These are phyloP conservation scores for Myopa testacea DNA, from an alignment of 2,888 invertebrate species.

Conservation along the genomic window DNA sequence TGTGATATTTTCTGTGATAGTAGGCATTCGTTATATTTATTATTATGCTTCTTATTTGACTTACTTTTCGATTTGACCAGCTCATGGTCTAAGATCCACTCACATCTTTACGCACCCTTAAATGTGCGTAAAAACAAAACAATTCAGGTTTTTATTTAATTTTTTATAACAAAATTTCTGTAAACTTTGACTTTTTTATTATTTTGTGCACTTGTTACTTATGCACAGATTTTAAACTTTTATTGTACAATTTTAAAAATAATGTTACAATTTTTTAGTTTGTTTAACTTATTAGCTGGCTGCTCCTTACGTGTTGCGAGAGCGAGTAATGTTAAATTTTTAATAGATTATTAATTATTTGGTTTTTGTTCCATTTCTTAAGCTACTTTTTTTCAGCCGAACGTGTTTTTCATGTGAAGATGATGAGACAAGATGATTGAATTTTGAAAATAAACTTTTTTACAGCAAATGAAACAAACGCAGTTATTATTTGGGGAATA, in stretches of 20 bases:
- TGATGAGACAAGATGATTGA: constrained; percentile 27
- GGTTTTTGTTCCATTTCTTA: constrained; percentile 4
- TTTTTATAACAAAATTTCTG: background rate
- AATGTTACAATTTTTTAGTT: constrained; percentile 3
- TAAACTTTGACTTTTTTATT: background rate
- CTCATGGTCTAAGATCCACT: background rate
- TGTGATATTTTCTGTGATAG: constrained; percentile 49
- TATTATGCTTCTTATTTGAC: constrained; percentile 23
- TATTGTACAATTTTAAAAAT: background rate
- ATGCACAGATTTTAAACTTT: background rate
- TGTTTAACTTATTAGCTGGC: constrained; percentile 4
- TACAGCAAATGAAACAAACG: constrained; percentile 38
- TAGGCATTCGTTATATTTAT: constrained; percentile 32
- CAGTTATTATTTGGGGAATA: constrained; percentile 13
- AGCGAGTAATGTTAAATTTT: background rate
- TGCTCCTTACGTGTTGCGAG: background rate
- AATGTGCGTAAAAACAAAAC: background rate
- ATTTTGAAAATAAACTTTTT: constrained; percentile 42
- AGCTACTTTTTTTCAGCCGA: constrained; percentile 30
- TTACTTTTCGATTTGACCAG: background rate
- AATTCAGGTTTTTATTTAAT: background rate
- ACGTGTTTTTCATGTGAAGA: constrained; percentile 40
- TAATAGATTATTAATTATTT: background rate
- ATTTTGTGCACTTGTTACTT: background rate
- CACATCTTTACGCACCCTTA: background rate